These are phyloP conservation scores for Festucalex cinctus DNA, from an alignment of 2,113 vertebrate species.

Conservation along the genomic window DNA sequence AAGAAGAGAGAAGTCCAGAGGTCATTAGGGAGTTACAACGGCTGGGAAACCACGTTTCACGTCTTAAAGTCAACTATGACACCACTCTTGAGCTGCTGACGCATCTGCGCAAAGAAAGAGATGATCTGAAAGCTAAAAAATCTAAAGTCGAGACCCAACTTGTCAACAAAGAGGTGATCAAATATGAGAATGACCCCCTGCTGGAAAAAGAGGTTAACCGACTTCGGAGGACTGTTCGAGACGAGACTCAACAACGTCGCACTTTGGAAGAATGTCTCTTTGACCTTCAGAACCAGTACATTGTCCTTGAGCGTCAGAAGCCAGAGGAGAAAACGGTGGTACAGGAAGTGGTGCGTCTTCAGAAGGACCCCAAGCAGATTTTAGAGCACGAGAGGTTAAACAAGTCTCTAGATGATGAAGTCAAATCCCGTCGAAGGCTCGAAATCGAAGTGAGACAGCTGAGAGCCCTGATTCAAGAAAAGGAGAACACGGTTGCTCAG, in stretches of 20 bases:
- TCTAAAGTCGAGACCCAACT: slow-evolving; percentile 87
- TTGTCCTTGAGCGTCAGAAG: slow-evolving; percentile 85
- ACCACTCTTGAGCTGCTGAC: slow-evolving; percentile 78
- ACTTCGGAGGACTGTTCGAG: slow-evolving; percentile 79
- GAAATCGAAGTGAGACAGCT: slow-evolving; percentile 85
- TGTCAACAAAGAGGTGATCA: slow-evolving; percentile 85
- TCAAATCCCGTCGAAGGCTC: slow-evolving; percentile 76
- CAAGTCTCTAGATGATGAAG: slow-evolving; percentile 79
- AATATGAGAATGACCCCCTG: slow-evolving; percentile 88
- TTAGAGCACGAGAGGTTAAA: slow-evolving; percentile 81
- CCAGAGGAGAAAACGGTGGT: slow-evolving; percentile 86
- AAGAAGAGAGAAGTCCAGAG: slow-evolving; percentile 87
- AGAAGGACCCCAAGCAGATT: slow-evolving; percentile 84
- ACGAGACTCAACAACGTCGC: slow-evolving; percentile 79
- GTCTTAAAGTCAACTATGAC: slow-evolving; percentile 75
- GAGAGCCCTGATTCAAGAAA: slow-evolving; percentile 73
- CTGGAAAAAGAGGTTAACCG: slow-evolving; percentile 86
- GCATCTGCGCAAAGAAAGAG: slow-evolving; percentile 81
- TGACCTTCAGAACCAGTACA: slow-evolving; percentile 84
- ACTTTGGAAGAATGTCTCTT: slow-evolving; percentile 79
- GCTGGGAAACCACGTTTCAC: slow-evolving; percentile 81
- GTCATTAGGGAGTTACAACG: slow-evolving; percentile 83
- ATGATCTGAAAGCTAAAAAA: slow-evolving; percentile 81
- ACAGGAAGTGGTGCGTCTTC: slow-evolving; percentile 81
- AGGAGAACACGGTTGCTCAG: slow-evolving; percentile 76